Evolutionary conservation across 2,888 invertebrate species (phyloP).

Genomic region (Drosophila atroscutellata): DNA sequence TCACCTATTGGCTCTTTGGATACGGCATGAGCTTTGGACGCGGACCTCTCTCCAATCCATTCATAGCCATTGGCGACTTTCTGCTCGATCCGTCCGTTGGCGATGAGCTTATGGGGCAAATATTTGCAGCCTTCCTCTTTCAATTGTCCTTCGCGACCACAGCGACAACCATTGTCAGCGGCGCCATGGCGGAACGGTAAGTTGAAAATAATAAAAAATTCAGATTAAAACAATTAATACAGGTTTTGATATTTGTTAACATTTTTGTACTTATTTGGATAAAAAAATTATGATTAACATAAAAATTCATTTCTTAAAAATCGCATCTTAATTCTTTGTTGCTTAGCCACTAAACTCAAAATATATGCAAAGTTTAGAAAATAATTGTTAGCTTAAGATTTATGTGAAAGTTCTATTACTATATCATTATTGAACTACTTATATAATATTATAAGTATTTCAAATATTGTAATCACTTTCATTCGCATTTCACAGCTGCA

Average conservation of each 20-base stretch:
- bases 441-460: neutral
- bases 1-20: conserved; percentile 97
- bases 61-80: conserved; percentile 94
- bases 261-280: neutral
- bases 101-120: conserved; percentile 92
- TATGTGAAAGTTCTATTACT: neutral
- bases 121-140: conserved; percentile 95
- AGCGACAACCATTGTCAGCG: conserved; percentile 96
- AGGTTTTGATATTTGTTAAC: neutral
- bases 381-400: neutral
- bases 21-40: conserved; percentile 96
- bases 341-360: too few species aligned
- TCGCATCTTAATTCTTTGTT: too few species aligned
- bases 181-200: conserved; percentile 97
- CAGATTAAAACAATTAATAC: neutral
- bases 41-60: conserved; percentile 89
- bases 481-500: conserved; percentile 87
- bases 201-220: conserved; percentile 12
- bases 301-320: neutral
- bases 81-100: conserved; percentile 91
- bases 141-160: conserved; percentile 94
- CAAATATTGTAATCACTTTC: neutral
- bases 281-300: neutral
- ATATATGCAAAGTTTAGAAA: neutral
- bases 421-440: neutral